Evolutionary conservation across 2,797 vertebrate genomes (phyloP).

Genomic region (Enteromius mattozi): DNA sequence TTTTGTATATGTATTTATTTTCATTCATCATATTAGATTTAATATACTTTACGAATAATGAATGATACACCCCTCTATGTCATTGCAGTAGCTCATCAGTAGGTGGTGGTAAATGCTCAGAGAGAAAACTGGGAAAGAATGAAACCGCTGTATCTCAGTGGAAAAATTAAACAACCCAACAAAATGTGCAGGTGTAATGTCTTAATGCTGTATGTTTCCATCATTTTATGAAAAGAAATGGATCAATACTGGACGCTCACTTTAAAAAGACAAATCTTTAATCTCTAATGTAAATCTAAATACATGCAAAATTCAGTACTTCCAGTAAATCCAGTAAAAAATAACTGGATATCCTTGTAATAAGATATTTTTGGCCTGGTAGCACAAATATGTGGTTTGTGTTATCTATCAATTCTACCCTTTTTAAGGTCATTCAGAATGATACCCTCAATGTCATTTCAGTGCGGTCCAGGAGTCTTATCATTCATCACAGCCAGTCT

Average conservation of each 20-base stretch:
- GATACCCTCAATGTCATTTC: conserved; percentile 70
- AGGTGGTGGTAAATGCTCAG: conserved; percentile 22
- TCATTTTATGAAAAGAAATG: background rate
- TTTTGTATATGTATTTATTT: background rate
- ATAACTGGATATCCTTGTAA: background rate
- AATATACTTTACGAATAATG: background rate
- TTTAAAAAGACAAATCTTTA: background rate
- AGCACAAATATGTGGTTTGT: conserved; percentile 30
- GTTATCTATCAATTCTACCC: conserved; percentile 71
- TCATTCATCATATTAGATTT: background rate
- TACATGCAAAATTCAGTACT: background rate
- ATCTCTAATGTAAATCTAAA: background rate
- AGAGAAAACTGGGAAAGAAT: conserved; percentile 3
- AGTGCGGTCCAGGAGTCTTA: conserved; percentile 67
- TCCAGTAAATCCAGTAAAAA: no score
- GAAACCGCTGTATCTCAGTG: background rate
- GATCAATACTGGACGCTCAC: background rate
- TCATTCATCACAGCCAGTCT: conserved; percentile 73
- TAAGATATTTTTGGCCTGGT: background rate
- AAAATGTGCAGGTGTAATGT: background rate
- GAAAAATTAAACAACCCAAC: no score
- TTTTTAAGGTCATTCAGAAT: conserved; percentile 58
- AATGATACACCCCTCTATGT: background rate
- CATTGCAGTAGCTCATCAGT: background rate
- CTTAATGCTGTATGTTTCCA: background rate